Evolutionary conservation across 2,797 vertebrate genomes (phyloP), one percentile per base, ranked within the genome.

Genomic region (Trachops cirrhosus): DNA sequence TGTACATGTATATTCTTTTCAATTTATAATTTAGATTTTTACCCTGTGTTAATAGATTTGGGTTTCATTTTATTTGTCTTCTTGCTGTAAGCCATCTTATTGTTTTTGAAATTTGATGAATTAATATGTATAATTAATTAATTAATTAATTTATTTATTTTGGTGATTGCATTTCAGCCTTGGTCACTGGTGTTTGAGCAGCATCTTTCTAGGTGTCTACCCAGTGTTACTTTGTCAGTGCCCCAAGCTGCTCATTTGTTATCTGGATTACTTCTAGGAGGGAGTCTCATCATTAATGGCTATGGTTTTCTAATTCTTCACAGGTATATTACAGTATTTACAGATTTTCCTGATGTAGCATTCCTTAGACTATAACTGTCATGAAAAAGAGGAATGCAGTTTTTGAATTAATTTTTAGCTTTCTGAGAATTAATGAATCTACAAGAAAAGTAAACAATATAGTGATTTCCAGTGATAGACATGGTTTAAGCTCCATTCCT

Each of bases 351-450:
- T 92, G n/a, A 54, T 84, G 16, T 52, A 57, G 11, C 11, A 68
- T 93, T 93, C 41, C 64, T 96, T 64, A 92, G 85, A 70, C 22
- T 83, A 10, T 70, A 70, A 59, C 14, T 83, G 9, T 74, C 32
- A 64, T 90, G 59, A 91, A 85, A 91, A 96, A 88, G 64, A 32
- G 3, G 9, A 93, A 37, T 9, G 8, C 89, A 4, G 41, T 44
- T 77, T 88, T 93, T 89, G 10, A 93, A 78, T 86, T 91, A 67
- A 89, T 68, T 77, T 90, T 96, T 50, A 70, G 22, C 62, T 94
- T 96, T 94, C 39, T 97, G 48, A 37, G 91, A 91, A 78, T 92
- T 82, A 94, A 34, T 64, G 12, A 83, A 57, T 89, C 41, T 87
- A 46, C 52, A 84, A 90, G 34, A 96, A 80, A 96, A 80, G n/a